phyloP scores from a whole-genome alignment of 1,140 invertebrate species.

The Halictus rubicundus region DNA sequence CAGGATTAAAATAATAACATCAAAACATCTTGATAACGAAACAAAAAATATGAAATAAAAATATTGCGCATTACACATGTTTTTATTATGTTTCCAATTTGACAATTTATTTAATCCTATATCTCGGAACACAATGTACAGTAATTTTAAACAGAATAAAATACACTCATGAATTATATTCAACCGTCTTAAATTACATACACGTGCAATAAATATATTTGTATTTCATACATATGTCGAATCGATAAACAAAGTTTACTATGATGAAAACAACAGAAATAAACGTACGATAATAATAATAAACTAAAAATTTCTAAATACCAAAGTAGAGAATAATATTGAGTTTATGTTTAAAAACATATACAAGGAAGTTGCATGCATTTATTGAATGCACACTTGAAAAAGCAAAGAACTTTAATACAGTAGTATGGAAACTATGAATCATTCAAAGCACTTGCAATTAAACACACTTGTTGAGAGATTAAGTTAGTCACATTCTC shows the following conservation, averaged over 20 bases:
- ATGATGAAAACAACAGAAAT: neutral
- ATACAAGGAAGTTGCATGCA: slow-evolving; percentile 12
- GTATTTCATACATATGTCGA: neutral
- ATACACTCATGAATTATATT: slow-evolving; percentile 32
- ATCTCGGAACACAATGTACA: neutral
- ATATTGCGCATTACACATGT: neutral
- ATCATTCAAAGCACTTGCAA: slow-evolving; percentile 34
- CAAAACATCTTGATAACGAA: neutral
- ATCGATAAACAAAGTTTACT: slow-evolving; percentile 2
- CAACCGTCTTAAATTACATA: neutral
- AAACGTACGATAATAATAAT: slow-evolving; percentile 15
- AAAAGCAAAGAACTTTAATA: neutral
- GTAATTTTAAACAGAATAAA: slow-evolving; percentile 4
- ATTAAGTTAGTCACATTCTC: slow-evolving; percentile 39
- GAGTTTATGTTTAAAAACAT: slow-evolving; percentile 11
- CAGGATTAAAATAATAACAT: neutral
- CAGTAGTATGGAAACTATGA: neutral
- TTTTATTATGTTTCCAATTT: neutral
- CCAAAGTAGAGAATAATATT: neutral
- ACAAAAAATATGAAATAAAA: neutral
- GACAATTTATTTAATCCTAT: slow-evolving; percentile 10
- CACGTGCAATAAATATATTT: slow-evolving; percentile 7
- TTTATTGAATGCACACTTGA: neutral
- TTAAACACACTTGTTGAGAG: slow-evolving; percentile 49
- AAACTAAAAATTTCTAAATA: slow-evolving; percentile 6